Conservation (phyloP, 2,888 invertebrate genomes). For the Chirona hameri region DNA sequence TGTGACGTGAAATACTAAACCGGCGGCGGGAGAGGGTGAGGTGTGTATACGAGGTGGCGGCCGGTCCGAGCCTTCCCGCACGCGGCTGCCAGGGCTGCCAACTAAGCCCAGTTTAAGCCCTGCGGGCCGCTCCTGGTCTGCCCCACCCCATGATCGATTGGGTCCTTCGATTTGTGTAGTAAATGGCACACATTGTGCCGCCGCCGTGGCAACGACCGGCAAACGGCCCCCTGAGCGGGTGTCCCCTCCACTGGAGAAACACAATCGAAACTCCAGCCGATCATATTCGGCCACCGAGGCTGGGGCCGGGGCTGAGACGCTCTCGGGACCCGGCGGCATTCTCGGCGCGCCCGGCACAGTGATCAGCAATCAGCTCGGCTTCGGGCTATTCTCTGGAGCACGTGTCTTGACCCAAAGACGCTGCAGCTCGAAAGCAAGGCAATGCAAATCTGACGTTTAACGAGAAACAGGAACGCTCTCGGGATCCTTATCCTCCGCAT, state of each 20-base stretch:
- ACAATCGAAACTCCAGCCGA: neutral
- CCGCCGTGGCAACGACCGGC: neutral
- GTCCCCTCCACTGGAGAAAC: neutral
- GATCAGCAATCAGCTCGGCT: no score
- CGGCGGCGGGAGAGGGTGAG: neutral
- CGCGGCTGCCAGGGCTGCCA: neutral
- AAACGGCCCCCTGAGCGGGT: neutral
- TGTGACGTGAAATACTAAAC: conserved; percentile 26
- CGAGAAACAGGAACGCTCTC: no score
- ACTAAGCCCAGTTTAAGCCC: conserved; percentile 6
- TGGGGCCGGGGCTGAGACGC: no score
- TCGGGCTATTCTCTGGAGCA: no score
- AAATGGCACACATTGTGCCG: neutral
- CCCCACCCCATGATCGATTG: neutral
- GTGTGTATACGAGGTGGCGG: neutral
- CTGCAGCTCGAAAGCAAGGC: no score
- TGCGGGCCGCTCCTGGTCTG: neutral
- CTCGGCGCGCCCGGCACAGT: no score
- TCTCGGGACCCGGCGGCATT: no score
- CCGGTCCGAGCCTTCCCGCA: neutral
- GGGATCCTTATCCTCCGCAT: no score
- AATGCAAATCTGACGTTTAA: no score
- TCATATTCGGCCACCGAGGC: no score
- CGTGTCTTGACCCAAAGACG: no score
- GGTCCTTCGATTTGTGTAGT: neutral